Evolutionary conservation across 1,140 invertebrate genomes (phyloP), one percentile per base, ranked within the genome.

Genomic region (Notospermus geniculatus): DNA sequence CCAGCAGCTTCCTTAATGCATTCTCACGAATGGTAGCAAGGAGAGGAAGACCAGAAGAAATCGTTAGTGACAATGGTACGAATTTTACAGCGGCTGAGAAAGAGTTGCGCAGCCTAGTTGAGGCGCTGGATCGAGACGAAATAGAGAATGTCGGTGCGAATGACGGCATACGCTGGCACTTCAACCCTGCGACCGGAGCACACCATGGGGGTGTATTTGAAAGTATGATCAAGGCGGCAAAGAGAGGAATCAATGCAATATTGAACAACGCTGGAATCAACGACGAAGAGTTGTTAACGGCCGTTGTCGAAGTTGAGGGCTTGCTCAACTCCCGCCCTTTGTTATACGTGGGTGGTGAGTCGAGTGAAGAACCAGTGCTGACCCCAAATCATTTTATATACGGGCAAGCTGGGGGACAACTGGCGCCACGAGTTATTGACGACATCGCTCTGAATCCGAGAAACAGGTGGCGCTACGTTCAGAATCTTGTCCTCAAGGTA

Each of bases 341-440:
- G 15, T 70, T 64, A 0, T 62, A 65, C 46, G n/a, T 77, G 11
- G 67, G 68, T 0, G 66, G 68, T 19, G 70, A 80, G 63, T 27
- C 30, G 11, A 28, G 46, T 2, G 74, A 77, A 43, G 54, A 65
- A n/a, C 19, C 19, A 32, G 60, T 64, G 17, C 52, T 77, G 22
- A 73, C 74, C 0, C 67, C 73, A 7, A 60, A 65, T 23, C 60
- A 71, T 63, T 75, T 76, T 58, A n/a, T n/a, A n/a, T n/a, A n/a
- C n/a, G n/a, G n/a, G n/a, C n/a, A n/a, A n/a, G n/a, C n/a, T n/a
- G n/a, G 41, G 11, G 46, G 43, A 22, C 7, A 54, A 27, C 54
- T 60, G 55, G 39, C 56, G 1, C 57, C 63, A 1, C 36, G 55
- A 13, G 15, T 2, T 15, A 2, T 25, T 17, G 46, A 63, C 27